These are phyloP conservation scores for Mirza zaza DNA, from an alignment of 2,113 vertebrate genomes.

Conservation along the genomic window DNA sequence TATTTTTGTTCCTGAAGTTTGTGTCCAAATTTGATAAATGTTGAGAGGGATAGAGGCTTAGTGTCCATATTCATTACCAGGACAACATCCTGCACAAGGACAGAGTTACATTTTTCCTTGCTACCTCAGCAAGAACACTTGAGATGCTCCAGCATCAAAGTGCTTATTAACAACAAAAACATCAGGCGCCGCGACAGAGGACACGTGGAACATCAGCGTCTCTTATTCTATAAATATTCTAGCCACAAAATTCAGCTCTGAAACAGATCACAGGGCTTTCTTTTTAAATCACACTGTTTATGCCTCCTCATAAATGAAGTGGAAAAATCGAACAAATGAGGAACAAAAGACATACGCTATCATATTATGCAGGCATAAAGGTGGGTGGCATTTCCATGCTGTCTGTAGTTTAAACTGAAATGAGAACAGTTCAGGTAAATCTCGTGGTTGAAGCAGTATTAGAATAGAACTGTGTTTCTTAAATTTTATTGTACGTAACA, in stretches of 20 bases:
- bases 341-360: not conserved
- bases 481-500: not conserved
- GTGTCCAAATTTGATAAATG: not conserved
- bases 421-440: not conserved
- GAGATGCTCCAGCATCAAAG: not conserved
- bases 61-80: not conserved
- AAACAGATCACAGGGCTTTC: not conserved
- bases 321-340: conserved; percentile 61
- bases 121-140: conserved; percentile 62
- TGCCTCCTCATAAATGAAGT: conserved; percentile 23
- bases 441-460: accelerated
- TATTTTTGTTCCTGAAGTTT: not conserved
- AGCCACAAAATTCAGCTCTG: not conserved
- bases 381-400: accelerated
- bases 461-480: not conserved
- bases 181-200: not conserved
- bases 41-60: not conserved
- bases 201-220: not conserved
- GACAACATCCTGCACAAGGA: not conserved
- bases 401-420: not conserved
- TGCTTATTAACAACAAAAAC: not conserved
- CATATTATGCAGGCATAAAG: not conserved
- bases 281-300: conserved; percentile 52
- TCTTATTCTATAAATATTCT: conserved; percentile 36
- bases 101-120: conserved; percentile 53